These are phyloP conservation scores for Corythornis madagascariensis DNA, from an alignment of 2,113 vertebrate genomes.

Conservation along the genomic window DNA sequence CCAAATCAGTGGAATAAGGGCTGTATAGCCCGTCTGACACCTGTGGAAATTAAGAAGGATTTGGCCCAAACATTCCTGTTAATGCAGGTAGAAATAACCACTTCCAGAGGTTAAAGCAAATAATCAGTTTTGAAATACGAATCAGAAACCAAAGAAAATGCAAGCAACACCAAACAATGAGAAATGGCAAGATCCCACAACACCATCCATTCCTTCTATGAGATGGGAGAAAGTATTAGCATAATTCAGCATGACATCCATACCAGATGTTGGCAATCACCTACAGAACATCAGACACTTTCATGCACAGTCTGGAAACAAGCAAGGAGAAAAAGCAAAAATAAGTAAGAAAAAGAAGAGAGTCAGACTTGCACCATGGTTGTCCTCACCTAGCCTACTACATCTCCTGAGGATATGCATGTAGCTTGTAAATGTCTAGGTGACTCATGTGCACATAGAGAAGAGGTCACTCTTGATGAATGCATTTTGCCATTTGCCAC, in stretches of 20 bases:
- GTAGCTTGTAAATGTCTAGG: not conserved
- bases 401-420: not conserved
- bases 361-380: not conserved
- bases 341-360: too few relatives aligned
- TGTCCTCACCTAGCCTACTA: not conserved
- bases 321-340: not conserved
- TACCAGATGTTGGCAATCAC: conserved; percentile 74
- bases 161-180: conserved; percentile 72
- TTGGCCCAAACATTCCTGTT: conserved; percentile 49
- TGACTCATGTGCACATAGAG: not conserved
- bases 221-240: conserved; percentile 47
- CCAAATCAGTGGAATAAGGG: not conserved
- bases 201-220: not conserved
- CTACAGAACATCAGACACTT: conserved; percentile 2
- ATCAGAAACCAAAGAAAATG: conserved; percentile 39
- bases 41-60: conserved; percentile 43
- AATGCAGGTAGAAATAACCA: conserved; percentile 29
- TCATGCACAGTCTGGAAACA: not conserved
- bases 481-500: not conserved
- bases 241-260: conserved; percentile 46
- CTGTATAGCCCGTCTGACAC: not conserved
- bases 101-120: conserved; percentile 41
- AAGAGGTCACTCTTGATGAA: not conserved
- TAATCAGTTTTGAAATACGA: conserved; percentile 22
- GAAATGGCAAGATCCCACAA: conserved; percentile 49